These are phyloP conservation scores for Xestia ashworthii DNA, from an alignment of 2,888 invertebrate genomes.

Conservation along the genomic window DNA sequence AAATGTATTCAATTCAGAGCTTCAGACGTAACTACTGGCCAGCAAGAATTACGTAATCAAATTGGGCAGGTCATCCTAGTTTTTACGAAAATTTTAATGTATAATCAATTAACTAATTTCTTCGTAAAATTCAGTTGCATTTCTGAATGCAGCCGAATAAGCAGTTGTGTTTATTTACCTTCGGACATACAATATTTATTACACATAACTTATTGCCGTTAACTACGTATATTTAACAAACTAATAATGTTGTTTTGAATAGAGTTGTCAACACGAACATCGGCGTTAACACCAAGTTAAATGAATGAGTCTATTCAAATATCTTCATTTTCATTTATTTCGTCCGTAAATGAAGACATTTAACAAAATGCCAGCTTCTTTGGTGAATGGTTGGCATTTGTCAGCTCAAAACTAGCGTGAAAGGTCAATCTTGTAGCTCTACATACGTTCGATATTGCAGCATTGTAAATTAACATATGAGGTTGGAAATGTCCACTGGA, in stretches of 20 bases:
- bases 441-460: conserved; percentile 16
- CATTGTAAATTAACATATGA: conserved; percentile 21
- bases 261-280: conserved; percentile 33
- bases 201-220: conserved; percentile 15
- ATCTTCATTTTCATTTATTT: conserved; percentile 28
- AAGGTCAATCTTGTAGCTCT: conserved; percentile 48
- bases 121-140: not conserved
- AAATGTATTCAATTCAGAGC: not conserved
- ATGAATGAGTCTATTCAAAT: conserved; percentile 53
- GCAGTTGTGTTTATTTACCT: not conserved
- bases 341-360: conserved; percentile 56
- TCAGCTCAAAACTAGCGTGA: conserved; percentile 30
- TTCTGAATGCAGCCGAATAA: not conserved
- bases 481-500: not conserved
- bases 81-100: not conserved
- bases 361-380: conserved; percentile 49
- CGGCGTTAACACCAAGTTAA: conserved; percentile 18
- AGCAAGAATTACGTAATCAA: not conserved
- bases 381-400: conserved; percentile 49
- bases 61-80: not conserved
- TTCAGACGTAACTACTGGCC: not conserved
- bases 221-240: conserved; percentile 11
- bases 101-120: not conserved
- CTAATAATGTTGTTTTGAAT: conserved; percentile 41
- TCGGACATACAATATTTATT: conserved; percentile 14